Evolutionary conservation across 2,113 vertebrate species (phyloP).

Genomic region (Plectropomus leopardus): DNA sequence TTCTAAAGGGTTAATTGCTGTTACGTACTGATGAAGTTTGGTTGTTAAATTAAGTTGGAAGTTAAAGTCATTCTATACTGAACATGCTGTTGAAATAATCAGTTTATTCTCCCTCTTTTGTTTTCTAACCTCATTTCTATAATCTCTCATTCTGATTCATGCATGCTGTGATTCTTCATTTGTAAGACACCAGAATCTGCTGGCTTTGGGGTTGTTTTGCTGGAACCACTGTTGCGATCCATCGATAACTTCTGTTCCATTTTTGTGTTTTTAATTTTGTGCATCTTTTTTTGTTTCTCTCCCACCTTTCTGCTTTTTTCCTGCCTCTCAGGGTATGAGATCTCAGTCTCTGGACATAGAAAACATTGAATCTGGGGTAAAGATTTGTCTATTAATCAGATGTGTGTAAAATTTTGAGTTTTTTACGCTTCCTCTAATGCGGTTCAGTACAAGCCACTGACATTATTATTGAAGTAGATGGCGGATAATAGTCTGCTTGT

Average conservation of each 20-base stretch:
- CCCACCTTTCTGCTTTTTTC: slow-evolving; percentile 8
- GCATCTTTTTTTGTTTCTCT: slow-evolving; percentile 4
- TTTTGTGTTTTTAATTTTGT: slow-evolving; percentile 12
- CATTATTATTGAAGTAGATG: too few species aligned
- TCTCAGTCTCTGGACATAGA: slow-evolving; percentile 77
- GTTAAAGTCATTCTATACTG: neutral
- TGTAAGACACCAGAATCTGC: neutral
- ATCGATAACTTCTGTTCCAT: neutral
- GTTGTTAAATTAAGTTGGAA: neutral
- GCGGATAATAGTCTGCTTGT: neutral
- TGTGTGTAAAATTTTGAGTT: neutral
- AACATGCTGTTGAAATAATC: neutral
- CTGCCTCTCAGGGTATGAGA: slow-evolving; percentile 63
- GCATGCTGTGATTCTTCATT: neutral
- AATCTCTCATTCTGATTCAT: neutral
- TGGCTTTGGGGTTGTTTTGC: neutral
- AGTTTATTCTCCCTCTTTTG: neutral
- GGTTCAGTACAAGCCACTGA: too few species aligned
- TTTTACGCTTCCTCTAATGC: too few species aligned
- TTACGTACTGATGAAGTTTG: neutral
- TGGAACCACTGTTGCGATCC: neutral
- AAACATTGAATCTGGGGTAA: slow-evolving; percentile 75
- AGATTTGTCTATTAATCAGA: slow-evolving; percentile 14
- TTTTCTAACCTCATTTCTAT: slow-evolving; percentile 9
- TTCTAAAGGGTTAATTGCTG: neutral